Percentiles rank a stretch among this genome's conserved stretches.
These are phyloP conservation scores for Tachina grossa DNA, from an alignment of 2,888 invertebrate species.

Conservation along the genomic window DNA sequence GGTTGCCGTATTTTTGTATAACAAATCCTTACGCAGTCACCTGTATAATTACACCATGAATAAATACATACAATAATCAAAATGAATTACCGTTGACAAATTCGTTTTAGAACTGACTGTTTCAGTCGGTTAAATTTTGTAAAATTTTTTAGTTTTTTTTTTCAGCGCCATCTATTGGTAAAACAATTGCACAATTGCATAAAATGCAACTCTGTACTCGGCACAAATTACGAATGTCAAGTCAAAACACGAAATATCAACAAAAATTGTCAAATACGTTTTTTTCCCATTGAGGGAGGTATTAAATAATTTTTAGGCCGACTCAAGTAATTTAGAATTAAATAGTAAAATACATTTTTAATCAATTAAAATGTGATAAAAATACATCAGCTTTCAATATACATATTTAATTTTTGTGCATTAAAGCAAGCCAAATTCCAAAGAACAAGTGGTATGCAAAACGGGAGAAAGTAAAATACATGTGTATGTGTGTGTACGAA, in stretches of 20 bases:
- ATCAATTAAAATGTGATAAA: constrained; percentile 43
- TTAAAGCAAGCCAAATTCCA: constrained; percentile 3
- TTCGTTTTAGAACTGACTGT: too few relatives aligned
- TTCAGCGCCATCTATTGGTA: too few relatives aligned
- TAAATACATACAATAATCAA: too few relatives aligned
- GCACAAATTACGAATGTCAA: constrained; percentile 56
- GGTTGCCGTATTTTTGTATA: too few relatives aligned
- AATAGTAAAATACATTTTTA: not conserved
- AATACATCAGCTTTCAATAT: not conserved
- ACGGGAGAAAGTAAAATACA: constrained; percentile 4
- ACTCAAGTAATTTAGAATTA: constrained; percentile 21
- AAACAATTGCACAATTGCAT: too few relatives aligned
- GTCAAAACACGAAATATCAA: constrained; percentile 44
- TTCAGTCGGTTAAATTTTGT: too few relatives aligned
- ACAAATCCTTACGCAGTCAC: too few relatives aligned
- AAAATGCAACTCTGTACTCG: constrained; percentile 19
- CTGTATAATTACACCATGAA: too few relatives aligned
- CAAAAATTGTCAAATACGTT: constrained; percentile 26
- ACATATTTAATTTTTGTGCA: constrained; percentile 1
- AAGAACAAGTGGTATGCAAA: constrained; percentile 26
- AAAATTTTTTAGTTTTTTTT: too few relatives aligned
- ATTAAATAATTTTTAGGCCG: constrained; percentile 42
- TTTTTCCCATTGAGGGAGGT: constrained; percentile 48
- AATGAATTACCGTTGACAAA: too few relatives aligned
- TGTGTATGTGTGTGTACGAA: constrained; percentile 37